A percentile compares a stretch with the other conserved stretches of the same genome.
These are phyloP conservation scores for Heliconius hortense DNA, from an alignment of 2,888 invertebrate genomes.

Conservation along the genomic window DNA sequence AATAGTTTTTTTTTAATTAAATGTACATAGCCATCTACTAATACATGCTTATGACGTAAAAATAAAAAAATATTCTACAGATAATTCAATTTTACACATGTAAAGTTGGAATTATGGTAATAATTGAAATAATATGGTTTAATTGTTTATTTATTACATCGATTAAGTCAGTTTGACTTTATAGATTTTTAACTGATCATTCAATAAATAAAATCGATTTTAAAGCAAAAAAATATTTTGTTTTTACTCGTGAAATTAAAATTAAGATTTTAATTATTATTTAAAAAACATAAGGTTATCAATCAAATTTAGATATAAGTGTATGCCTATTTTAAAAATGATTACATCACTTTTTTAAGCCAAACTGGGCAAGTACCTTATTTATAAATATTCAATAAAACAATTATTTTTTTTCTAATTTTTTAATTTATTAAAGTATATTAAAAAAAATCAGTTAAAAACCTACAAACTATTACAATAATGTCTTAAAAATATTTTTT, in stretches of 20 bases:
- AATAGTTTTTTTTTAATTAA: not conserved
- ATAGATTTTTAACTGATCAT: constrained; percentile 17
- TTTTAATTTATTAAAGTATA: not conserved
- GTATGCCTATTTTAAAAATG: not conserved
- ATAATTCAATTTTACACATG: constrained; percentile 23
- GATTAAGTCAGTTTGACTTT: not conserved
- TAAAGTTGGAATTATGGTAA: constrained; percentile 17
- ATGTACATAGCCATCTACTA: constrained; percentile 7
- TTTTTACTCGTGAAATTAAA: not conserved
- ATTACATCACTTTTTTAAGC: not conserved
- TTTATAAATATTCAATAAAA: not conserved
- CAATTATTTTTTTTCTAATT: not conserved
- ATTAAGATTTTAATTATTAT: too few species aligned
- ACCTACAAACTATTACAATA: not conserved
- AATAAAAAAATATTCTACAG: constrained; percentile 1
- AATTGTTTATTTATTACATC: constrained; percentile 2
- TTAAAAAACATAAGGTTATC: too few species aligned
- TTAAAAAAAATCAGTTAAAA: constrained; percentile 12
- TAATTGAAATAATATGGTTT: constrained; percentile 6
- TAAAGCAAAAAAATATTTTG: not conserved
- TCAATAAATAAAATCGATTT: not conserved
- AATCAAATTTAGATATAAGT: too few species aligned
- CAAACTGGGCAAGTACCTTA: not conserved
- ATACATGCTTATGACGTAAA: constrained; percentile 14
- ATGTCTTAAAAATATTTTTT: constrained; percentile 1